Evolutionary conservation across 2,888 invertebrate genomes (phyloP).

Genomic region (Phalangium opilio): DNA sequence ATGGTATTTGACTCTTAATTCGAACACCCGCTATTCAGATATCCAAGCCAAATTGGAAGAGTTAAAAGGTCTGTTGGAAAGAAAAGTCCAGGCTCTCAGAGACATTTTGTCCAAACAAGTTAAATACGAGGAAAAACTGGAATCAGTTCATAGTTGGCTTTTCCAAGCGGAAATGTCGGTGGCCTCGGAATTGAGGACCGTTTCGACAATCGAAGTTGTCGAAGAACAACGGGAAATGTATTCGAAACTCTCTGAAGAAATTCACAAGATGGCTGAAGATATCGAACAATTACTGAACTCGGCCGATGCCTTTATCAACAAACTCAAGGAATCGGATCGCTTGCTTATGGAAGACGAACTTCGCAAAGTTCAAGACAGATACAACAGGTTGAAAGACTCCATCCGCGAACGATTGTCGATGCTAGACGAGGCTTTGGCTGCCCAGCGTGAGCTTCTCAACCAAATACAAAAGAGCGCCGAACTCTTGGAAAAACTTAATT

Average conservation of each 20-base stretch:
- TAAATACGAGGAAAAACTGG: conserved; percentile 63
- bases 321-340: conserved; percentile 60
- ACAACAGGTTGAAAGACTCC: conserved; percentile 53
- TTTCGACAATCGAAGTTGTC: conserved; percentile 61
- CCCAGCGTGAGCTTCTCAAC: conserved; percentile 62
- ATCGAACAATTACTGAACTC: conserved; percentile 43
- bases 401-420: conserved; percentile 58
- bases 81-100: conserved; percentile 51
- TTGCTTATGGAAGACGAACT: conserved; percentile 72
- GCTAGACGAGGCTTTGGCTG: conserved; percentile 58
- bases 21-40: conserved; percentile 42
- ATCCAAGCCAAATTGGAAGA: conserved; percentile 53
- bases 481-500: conserved; percentile 65
- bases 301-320: conserved; percentile 57
- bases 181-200: conserved; percentile 54
- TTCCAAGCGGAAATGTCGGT: conserved; percentile 77
- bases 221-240: conserved; percentile 69
- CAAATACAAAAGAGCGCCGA: conserved; percentile 62
- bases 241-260: conserved; percentile 23
- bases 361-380: conserved; percentile 56
- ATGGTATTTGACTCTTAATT: too few relatives aligned
- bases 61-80: conserved; percentile 53
- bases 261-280: conserved; percentile 22
- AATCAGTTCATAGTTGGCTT: conserved; percentile 70
- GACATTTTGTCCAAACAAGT: conserved; percentile 60